Evolutionary conservation across 2,888 invertebrate genomes (phyloP), one percentile per base, ranked within the genome.

Genomic region (Apotomis betuletana): DNA sequence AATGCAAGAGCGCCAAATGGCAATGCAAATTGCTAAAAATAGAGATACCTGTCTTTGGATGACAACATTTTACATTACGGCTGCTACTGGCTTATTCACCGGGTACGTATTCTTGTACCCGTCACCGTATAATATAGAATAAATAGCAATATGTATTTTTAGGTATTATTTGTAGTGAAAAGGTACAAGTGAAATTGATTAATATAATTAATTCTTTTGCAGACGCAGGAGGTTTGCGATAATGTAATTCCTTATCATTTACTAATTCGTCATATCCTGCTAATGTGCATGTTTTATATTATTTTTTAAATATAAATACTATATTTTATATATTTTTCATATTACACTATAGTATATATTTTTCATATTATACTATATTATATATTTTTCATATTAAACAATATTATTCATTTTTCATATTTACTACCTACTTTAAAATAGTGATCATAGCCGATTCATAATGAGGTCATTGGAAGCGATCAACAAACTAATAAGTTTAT

Each of bases 31-130:
- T 73, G 96, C 97, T 0, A 94, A 94, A 80, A 94, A 94, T 76
- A 92, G 97, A 76, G 97, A 97, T 82, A 88, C 96, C 27, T 96
- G 96, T 81, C 94, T 95, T 78, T 97, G 96, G 96, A 88, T 95
- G 70, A 94, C 95, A 54, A 90, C 95, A 9, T 97, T 97, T 88
- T 96, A 95, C 83, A 78, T 94, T 59, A 90, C 95, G 55, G 89
- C 95, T 51, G 84, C 94, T 10, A 86, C 94, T 60, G 94, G 94
- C 27, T 81, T 94, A 54, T 81, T 94, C 74, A 93, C 94, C 67
- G 94, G 94, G 94, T 94, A 87, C 83, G 78, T 70, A 60, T n/a
- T 55, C 15, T 44, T 64, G 61, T 81, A 52, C n/a, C 10, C 4
- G n/a, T 1, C 0, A 9, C 8, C 5, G 5, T 0, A 3, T 3